phyloP scores from a whole-genome alignment of 2,113 vertebrate genomes.

The Synodontis membranacea region DNA sequence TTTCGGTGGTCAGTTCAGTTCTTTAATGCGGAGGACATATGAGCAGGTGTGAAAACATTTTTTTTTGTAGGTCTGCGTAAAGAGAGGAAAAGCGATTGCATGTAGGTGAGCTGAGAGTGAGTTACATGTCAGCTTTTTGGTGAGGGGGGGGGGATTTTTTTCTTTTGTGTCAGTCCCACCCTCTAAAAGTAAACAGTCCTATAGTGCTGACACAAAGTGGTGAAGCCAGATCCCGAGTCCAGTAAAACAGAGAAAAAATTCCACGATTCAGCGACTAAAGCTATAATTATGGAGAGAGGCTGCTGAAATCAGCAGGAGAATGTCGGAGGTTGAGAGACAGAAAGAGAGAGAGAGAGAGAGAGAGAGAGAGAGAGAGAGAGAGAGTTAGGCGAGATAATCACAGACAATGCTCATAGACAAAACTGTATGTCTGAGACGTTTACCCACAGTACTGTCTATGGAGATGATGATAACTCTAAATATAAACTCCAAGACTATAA shows the following conservation, averaged over 20 bases:
- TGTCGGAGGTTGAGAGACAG: constrained; percentile 32
- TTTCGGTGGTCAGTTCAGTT: constrained; percentile 10
- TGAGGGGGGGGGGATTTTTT: neutral
- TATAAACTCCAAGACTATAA: neutral
- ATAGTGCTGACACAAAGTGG: constrained; percentile 52
- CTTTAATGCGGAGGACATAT: neutral
- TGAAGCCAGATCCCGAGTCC: constrained; percentile 52
- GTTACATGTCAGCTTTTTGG: constrained; percentile 7
- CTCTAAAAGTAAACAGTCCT: constrained; percentile 42
- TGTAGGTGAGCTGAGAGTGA: constrained; percentile 28
- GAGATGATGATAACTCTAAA: constrained; percentile 11
- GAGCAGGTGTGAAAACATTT: constrained; percentile 41
- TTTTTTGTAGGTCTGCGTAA: constrained; percentile 18
- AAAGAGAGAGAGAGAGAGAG: constrained; percentile 21
- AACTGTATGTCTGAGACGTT: constrained; percentile 29
- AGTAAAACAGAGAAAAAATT: constrained; percentile 68
- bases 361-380: constrained; percentile 9
- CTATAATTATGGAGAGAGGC: constrained; percentile 74
- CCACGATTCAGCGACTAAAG: constrained; percentile 74
- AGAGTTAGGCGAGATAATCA: constrained; percentile 20
- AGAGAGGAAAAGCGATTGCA: constrained; percentile 17
- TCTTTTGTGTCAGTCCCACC: constrained; percentile 34
- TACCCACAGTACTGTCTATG: neutral
- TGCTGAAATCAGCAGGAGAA: constrained; percentile 77
- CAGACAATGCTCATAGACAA: constrained; percentile 10